Evolutionary conservation across 2,888 invertebrate species (phyloP).

Genomic region (Lypha dubia): DNA sequence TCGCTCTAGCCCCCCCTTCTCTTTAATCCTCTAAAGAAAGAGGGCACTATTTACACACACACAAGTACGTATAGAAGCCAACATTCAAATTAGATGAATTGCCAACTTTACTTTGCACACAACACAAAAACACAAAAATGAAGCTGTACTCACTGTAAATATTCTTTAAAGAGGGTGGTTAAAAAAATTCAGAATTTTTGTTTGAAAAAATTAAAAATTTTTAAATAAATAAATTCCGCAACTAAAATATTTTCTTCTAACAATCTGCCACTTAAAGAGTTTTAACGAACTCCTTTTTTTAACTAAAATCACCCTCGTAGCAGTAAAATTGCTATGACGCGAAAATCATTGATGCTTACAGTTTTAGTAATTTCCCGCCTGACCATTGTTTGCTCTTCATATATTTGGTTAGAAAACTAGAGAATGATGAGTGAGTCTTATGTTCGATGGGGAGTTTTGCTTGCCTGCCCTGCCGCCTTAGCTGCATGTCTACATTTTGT

Average conservation of each 20-base stretch:
- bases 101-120: constrained; percentile 72
- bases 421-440: neutral
- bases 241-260: neutral
- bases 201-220: neutral
- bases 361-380: constrained; percentile 76
- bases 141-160: constrained; percentile 28
- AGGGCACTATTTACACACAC: constrained; percentile 68
- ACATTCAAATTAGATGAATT: constrained; percentile 83
- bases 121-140: constrained; percentile 17
- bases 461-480: too few relatives aligned
- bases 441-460: constrained; percentile 32
- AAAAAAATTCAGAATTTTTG: constrained; percentile 9
- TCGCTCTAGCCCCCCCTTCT: constrained; percentile 50
- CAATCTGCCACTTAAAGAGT: too few relatives aligned
- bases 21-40: constrained; percentile 7
- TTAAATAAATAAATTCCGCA: too few relatives aligned
- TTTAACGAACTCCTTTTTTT: neutral
- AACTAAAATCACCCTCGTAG: constrained; percentile 6
- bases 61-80: constrained; percentile 63
- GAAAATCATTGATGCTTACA: constrained; percentile 77
- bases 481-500: constrained; percentile 75
- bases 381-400: constrained; percentile 70
- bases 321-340: constrained; percentile 59
- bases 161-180: neutral
- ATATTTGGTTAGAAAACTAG: constrained; percentile 38